Evolutionary conservation across 2,888 invertebrate genomes (phyloP).

Genomic region (Rhingia rostrata): DNA sequence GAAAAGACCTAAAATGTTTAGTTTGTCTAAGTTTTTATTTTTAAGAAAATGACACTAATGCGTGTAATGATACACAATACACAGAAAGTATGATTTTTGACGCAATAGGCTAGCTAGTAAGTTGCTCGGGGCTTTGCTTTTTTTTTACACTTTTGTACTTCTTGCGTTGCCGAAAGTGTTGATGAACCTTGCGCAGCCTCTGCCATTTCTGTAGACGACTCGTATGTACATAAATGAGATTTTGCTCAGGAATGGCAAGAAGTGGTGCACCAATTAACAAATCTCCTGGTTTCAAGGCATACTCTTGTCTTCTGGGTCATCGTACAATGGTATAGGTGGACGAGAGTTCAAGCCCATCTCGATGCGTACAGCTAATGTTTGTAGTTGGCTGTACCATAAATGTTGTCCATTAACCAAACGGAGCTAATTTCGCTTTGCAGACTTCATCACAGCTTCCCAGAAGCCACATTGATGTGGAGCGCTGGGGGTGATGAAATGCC

Average conservation of each 20-base stretch:
- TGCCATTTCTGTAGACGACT: slow-evolving; percentile 76
- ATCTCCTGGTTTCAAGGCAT: slow-evolving; percentile 53
- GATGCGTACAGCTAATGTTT: slow-evolving; percentile 31
- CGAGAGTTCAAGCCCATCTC: slow-evolving; percentile 50
- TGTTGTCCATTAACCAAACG: slow-evolving; percentile 31
- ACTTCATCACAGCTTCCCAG: too few species aligned
- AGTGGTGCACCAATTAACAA: slow-evolving; percentile 46
- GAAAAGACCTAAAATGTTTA: too few species aligned
- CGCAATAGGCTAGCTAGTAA: too few species aligned
- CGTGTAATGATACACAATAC: too few species aligned
- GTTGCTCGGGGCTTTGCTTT: too few species aligned
- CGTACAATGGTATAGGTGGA: slow-evolving; percentile 39
- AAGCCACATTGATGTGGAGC: too few species aligned
- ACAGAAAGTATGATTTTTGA: too few species aligned
- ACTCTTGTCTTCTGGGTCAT: slow-evolving; percentile 55
- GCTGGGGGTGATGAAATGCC: slow-evolving; percentile 46
- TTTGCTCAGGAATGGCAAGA: slow-evolving; percentile 72
- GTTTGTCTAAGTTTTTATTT: too few species aligned
- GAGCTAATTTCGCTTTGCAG: slow-evolving; percentile 39
- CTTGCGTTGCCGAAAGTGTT: slow-evolving; percentile 44
- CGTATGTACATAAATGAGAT: slow-evolving; percentile 53
- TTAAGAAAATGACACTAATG: too few species aligned
- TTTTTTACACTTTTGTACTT: too few species aligned
- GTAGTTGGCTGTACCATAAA: slow-evolving; percentile 32
- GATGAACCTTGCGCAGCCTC: slow-evolving; percentile 54